Base-by-base conservation (phyloP, 2,888 invertebrate genomes). In the Carterocephalus palaemon region DNA sequence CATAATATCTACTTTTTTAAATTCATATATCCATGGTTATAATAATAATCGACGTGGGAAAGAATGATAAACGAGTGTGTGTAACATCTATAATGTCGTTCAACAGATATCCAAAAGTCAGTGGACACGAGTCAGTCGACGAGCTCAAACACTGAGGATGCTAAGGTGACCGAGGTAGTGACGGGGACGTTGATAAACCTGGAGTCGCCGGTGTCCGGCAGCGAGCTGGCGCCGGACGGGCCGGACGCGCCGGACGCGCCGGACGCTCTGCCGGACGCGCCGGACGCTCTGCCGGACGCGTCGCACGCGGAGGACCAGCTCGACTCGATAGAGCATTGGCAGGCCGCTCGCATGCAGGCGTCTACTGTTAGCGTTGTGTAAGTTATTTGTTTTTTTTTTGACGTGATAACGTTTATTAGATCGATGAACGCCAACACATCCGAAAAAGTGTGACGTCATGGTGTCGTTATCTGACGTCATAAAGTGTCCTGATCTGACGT, bases 311-410 rank as follows among this genome's bases (percentile, higher is more conserved):
- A 80, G 31, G 86, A 86, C 48, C 81, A 83, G 53, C 64, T 77
- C 23, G 86, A 87, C 53, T 87, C 86, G 5, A 86, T 88, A 26
- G 87, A 81, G 15, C 77, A 76, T 46, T 84, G 81, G 82, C 77
- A 78, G 33, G 63, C 51, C n/a, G 58, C 76, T 1, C 70, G 69
- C 53, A 79, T 84, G 82, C 78, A 76, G 39, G 48, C 67, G 4
- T 82, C 81, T 43, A 73, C 80, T 1, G 62, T 68, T 23, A 84
- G 81, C 57, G 72, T 65, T 43, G 55, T 80, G 85, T 86, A 50
- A 79, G 84, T 73, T 23, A 15, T 1, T 15, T 28, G 1, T 2
- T 3, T 15, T 28, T n/a, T 13, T 12, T 26, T 9, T 24, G 9
- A 9, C 5, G 4, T 1, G 4, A 1, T 3, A 24, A 24, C 9